These are phyloP conservation scores for Acleris sparsana DNA, from an alignment of 2,888 invertebrate species.

Conservation along the genomic window DNA sequence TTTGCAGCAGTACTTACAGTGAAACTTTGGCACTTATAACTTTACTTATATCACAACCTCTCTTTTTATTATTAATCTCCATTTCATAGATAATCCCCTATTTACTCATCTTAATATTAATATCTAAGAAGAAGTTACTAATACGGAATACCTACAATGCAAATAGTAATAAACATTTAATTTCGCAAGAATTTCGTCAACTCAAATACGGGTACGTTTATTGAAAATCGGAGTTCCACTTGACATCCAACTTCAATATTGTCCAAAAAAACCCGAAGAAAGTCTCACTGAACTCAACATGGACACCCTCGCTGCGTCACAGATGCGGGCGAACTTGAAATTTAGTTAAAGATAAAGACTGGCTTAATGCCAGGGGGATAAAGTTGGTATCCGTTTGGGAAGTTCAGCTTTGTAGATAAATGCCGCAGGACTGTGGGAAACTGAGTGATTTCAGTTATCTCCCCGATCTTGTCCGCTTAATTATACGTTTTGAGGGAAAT, in stretches of 20 bases:
- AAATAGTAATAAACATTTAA: background rate
- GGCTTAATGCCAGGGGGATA: slow-evolving; percentile 32
- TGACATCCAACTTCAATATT: slow-evolving; percentile 24
- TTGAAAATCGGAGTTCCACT: slow-evolving; percentile 13
- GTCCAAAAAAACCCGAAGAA: slow-evolving; percentile 12
- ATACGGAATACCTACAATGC: background rate
- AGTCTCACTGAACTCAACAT: slow-evolving; percentile 13
- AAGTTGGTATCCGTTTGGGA: slow-evolving; percentile 37
- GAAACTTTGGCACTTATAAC: no score
- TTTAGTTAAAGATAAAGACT: slow-evolving; percentile 45
- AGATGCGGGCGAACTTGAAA: slow-evolving; percentile 56
- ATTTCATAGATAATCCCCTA: no score
- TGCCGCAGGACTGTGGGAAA: slow-evolving; percentile 5
- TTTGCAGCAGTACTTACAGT: no score
- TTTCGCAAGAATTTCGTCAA: background rate
- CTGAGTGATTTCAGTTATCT: slow-evolving; percentile 24
- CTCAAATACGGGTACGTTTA: slow-evolving; percentile 14
- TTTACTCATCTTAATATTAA: no score
- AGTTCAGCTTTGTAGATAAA: slow-evolving; percentile 15
- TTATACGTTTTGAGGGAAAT: slow-evolving; percentile 11
- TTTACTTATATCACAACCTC: no score
- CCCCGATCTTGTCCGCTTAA: slow-evolving; percentile 21
- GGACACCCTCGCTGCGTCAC: slow-evolving; percentile 17
- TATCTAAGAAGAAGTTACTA: no score
- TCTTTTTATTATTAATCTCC: no score